phyloP scores from a whole-genome alignment of 2,888 invertebrate genomes.

The Dryobota labecula region DNA sequence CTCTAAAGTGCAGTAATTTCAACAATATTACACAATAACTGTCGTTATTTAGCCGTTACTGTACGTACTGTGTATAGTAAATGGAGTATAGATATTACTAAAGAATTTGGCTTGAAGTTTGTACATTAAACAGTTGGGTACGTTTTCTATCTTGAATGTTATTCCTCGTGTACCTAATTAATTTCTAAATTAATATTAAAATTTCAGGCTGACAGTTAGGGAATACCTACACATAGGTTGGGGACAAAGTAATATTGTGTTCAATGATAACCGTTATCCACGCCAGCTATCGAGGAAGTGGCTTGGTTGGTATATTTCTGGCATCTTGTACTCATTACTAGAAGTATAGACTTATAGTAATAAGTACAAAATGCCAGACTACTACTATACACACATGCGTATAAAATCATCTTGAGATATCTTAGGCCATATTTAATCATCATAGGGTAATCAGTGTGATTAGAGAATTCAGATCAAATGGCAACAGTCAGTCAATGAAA shows the following conservation, averaged over 20 bases:
- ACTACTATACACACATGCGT: neutral
- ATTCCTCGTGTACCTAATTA: neutral
- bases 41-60: no score
- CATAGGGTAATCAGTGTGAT: no score
- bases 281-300: constrained; percentile 11
- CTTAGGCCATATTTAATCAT: neutral
- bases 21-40: no score
- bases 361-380: no score
- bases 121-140: neutral
- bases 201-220: neutral
- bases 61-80: no score
- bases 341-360: no score
- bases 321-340: constrained; percentile 18
- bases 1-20: no score
- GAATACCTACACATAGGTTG: constrained; percentile 18
- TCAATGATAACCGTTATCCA: constrained; percentile 34
- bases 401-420: neutral
- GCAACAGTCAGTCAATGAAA: neutral
- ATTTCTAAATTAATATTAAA: neutral
- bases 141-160: neutral
- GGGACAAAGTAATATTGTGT: no score
- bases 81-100: neutral
- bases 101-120: neutral
- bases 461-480: neutral
- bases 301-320: constrained; percentile 11